These are phyloP conservation scores for Bradypodion ventrale DNA, from an alignment of 2,797 vertebrate species.

Conservation along the genomic window DNA sequence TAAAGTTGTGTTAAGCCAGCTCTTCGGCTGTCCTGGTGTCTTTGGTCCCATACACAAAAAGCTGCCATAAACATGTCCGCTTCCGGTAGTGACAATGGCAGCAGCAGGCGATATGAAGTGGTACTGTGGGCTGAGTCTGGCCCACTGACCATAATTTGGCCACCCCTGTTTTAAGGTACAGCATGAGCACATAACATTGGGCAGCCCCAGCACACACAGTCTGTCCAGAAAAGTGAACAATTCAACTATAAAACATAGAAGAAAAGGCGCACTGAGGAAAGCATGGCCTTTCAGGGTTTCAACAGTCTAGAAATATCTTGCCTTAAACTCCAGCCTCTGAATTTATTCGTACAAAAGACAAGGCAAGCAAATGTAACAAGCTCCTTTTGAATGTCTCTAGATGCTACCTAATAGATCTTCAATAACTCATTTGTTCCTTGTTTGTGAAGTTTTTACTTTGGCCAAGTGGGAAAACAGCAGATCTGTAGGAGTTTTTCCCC, in stretches of 20 bases:
- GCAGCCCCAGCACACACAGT: too few relatives aligned
- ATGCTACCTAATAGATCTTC: background rate
- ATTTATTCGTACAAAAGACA: background rate
- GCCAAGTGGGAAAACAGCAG: background rate
- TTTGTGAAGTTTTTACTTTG: slow-evolving; percentile 36
- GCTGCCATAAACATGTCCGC: too few relatives aligned
- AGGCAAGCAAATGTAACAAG: background rate
- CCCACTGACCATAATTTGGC: too few relatives aligned
- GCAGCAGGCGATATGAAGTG: too few relatives aligned
- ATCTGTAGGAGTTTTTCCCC: background rate
- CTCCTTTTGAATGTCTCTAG: slow-evolving; percentile 16
- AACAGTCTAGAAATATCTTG: background rate
- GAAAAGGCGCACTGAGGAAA: background rate
- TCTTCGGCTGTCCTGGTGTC: too few relatives aligned
- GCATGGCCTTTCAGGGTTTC: background rate
- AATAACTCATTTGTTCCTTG: slow-evolving; percentile 19
- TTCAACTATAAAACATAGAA: background rate
- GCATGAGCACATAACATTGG: too few relatives aligned
- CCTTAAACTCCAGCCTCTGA: background rate
- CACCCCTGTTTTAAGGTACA: too few relatives aligned
- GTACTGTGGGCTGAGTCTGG: too few relatives aligned
- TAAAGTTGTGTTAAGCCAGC: too few relatives aligned
- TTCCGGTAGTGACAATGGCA: too few relatives aligned
- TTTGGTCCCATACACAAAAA: too few relatives aligned
- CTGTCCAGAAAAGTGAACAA: too few relatives aligned